Conservation (phyloP, 2,888 invertebrate genomes). For the Pomacea canaliculata region DNA sequence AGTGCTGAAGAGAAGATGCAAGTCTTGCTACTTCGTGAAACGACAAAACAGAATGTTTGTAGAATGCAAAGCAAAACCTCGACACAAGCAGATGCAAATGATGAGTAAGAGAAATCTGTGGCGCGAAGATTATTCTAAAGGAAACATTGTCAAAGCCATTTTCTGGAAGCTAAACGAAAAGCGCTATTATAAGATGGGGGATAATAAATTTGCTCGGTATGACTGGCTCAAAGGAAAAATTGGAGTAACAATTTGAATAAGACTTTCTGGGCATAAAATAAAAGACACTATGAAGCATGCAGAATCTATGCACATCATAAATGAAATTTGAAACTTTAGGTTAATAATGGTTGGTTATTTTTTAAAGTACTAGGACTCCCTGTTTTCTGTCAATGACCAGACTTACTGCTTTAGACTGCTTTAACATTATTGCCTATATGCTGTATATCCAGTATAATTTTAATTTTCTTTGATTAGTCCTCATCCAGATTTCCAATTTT, state of each 20-base stretch:
- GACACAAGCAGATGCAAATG: constrained; percentile 66
- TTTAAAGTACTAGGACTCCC: too few species aligned
- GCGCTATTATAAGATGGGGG: constrained; percentile 40
- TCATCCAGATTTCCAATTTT: neutral
- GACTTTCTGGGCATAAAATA: neutral
- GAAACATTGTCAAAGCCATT: constrained; percentile 36
- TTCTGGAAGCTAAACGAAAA: constrained; percentile 41
- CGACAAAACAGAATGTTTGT: constrained; percentile 60
- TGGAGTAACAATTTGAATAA: constrained; percentile 40
- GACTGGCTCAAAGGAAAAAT: constrained; percentile 54
- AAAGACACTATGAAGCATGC: too few species aligned
- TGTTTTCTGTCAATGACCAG: too few species aligned
- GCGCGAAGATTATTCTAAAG: constrained; percentile 55
- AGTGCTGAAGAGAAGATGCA: constrained; percentile 55
- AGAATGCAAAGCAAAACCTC: constrained; percentile 62
- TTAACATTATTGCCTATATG: too few species aligned
- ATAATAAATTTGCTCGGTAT: constrained; percentile 40
- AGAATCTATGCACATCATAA: too few species aligned
- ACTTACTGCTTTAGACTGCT: too few species aligned
- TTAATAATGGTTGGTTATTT: too few species aligned
- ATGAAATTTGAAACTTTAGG: too few species aligned
- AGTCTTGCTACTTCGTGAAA: constrained; percentile 62
- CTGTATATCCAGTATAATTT: neutral
- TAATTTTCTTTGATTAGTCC: neutral
- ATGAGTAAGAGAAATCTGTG: constrained; percentile 41